A percentile compares a stretch with the other conserved stretches of the same genome.
phyloP scores from a whole-genome alignment of 2,113 vertebrate genomes.

The Carollia perspicillata region DNA sequence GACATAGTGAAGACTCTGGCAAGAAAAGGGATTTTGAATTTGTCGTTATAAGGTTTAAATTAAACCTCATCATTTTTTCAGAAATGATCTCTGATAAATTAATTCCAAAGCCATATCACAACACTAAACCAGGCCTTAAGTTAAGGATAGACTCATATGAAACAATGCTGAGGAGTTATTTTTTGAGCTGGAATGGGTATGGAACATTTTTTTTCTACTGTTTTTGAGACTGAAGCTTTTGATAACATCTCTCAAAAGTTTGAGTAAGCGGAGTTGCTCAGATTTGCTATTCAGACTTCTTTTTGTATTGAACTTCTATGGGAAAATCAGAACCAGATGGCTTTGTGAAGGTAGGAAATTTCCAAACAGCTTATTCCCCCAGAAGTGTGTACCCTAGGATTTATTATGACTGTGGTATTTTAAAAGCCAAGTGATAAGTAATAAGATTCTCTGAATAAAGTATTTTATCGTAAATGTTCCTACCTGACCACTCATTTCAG shows the following conservation, averaged over 20 bases:
- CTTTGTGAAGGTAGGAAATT: background rate
- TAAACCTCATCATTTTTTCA: background rate
- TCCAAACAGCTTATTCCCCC: background rate
- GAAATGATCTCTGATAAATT: background rate
- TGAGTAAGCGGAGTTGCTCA: background rate
- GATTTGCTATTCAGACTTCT: background rate
- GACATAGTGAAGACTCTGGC: background rate
- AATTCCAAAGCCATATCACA: background rate
- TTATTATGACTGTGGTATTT: background rate
- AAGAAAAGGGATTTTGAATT: background rate
- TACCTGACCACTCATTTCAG: background rate
- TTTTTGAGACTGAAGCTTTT: background rate
- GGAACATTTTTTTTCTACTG: background rate
- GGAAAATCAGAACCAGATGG: constrained; percentile 22
- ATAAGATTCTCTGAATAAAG: background rate
- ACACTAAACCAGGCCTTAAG: background rate
- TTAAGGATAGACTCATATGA: background rate
- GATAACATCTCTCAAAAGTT: background rate
- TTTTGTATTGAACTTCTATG: background rate
- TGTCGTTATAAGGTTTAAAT: background rate
- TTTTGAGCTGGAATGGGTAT: background rate
- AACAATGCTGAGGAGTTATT: background rate
- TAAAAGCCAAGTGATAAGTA: background rate
- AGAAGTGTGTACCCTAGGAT: background rate
- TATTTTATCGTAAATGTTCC: background rate